These are phyloP conservation scores for Drosophila mimica DNA, from an alignment of 2,888 invertebrate genomes.

Conservation along the genomic window DNA sequence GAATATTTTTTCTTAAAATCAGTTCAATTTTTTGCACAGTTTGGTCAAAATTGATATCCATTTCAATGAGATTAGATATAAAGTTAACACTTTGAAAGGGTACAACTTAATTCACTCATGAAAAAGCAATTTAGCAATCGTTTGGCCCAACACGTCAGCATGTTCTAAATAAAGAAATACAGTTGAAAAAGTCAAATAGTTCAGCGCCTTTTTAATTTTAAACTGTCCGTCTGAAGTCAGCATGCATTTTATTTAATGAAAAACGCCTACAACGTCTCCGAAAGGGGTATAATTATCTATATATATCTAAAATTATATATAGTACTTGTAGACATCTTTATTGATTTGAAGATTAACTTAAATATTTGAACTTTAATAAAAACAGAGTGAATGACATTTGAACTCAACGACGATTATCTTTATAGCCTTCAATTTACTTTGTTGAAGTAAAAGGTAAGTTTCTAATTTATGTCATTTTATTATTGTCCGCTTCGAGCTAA, in stretches of 20 bases:
- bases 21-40: not conserved
- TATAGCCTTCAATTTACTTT: slow-evolving; percentile 9
- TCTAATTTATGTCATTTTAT: slow-evolving; percentile 8
- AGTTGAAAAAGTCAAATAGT: not conserved
- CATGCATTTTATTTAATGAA: not conserved
- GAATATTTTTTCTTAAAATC: not conserved
- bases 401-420: slow-evolving; percentile 4
- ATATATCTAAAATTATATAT: not conserved
- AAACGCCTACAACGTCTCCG: too few species aligned
- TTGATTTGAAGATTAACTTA: not conserved
- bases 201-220: not conserved
- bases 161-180: not conserved
- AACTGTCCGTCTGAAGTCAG: not conserved
- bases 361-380: not conserved
- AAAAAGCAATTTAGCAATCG: not conserved
- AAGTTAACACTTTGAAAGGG: not conserved
- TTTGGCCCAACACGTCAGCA: not conserved
- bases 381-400: slow-evolving; percentile 11
- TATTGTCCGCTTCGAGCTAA: slow-evolving; percentile 14
- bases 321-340: not conserved
- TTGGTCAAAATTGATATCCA: not conserved
- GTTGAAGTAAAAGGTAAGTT: slow-evolving; percentile 1
- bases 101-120: not conserved
- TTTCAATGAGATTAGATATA: not conserved
- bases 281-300: not conserved